Base-by-base conservation (phyloP, 2,113 vertebrate species). In the Serranochromis macrocephalus region DNA sequence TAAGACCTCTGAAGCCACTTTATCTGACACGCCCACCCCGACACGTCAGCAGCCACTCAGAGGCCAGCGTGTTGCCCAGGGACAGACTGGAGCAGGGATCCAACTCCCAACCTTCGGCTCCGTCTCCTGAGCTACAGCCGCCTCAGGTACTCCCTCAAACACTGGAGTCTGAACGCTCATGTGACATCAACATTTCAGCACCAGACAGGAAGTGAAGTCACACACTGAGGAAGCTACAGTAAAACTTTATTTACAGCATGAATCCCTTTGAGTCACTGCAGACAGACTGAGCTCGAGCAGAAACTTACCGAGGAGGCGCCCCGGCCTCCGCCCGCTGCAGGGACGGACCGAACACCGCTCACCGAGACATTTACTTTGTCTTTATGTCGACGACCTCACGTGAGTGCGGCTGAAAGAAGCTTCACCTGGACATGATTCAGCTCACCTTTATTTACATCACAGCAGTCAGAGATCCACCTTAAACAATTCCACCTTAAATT, bases 321-420 rank as follows among this genome's bases (percentile, higher is more conserved):
- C 9, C 2, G 4, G 16, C 58, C 29, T 63, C 17, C 17, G 6
- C 58, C 58, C 9, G 4, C 17, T 12, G 31, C 61, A 3, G 61
- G 61, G 61, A 0, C 17, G 3, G 6, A 45, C 2, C 2, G n/a
- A 1, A 16, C n/a, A 71, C 19, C 5, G 10, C 0, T 31, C 57
- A 61, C 58, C 6, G 16, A 63, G 9, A 63, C 58, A 19, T 19
- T 63, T 55, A 55, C 19, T 53, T 58, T 19, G 29, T 63, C 0
- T 57, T 57, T 29, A 26, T 4, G 29, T n/a, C 6, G 31, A 40
- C 2, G 4, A 40, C 1, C 33, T 38, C 63, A 11, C 6, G 6
- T 11, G 57, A 38, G 33, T 2, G 3, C 11, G 11, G 19, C 19
- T 4, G 38, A 42, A 71, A 71, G 66, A 71, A 71, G 66, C 66